Base-by-base conservation (phyloP, 2,113 vertebrate genomes). In the Mola mola region DNA sequence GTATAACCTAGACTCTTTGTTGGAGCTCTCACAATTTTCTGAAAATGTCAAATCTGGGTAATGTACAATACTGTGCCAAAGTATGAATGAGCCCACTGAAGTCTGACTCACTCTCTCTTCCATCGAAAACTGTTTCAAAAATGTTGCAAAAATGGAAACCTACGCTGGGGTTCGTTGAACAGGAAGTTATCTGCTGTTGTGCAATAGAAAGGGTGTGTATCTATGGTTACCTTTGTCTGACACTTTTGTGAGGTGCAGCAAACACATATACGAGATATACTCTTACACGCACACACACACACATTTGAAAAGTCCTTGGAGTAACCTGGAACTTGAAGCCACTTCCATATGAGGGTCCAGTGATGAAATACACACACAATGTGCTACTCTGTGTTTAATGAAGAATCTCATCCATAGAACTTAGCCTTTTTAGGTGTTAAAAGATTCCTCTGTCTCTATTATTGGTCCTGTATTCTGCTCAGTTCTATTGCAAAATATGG, bases 161-260 rank as follows among this genome's bases (percentile, higher is more conserved):
- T n/a, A 79, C 72, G 43, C 13, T 0, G 10, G 33, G 28, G 26
- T 57, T 81, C 36, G 38, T 75, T 71, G 2, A 2, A 66, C 76
- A 81, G 84, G 80, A 83, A 84, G 78, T 66, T 37, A 50, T 69
- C 49, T 60, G 47, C 17, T 49, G 6, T 75, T 85, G 59, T 76
- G 73, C 56, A 87, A 82, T 44, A 78, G 70, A 53, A 82, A 74
- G 62, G 50, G 63, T 60, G 37, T 50, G 82, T 75, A 65, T 40
- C 70, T 79, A 84, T 73, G 61, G 80, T 78, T 70, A 82, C 66
- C 43, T 73, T 68, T 80, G 58, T 77, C 42, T 70, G 72, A 69
- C 46, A 33, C n/a, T 75, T 72, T 73, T 70, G 37, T 65, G 21
- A 60, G 37, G 42, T 12, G 48, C 31, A 48, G 42, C 33, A 47